Evolutionary conservation across 2,888 invertebrate species (phyloP), one percentile per base, ranked within the genome.

Genomic region (Hoplodrina blanda): DNA sequence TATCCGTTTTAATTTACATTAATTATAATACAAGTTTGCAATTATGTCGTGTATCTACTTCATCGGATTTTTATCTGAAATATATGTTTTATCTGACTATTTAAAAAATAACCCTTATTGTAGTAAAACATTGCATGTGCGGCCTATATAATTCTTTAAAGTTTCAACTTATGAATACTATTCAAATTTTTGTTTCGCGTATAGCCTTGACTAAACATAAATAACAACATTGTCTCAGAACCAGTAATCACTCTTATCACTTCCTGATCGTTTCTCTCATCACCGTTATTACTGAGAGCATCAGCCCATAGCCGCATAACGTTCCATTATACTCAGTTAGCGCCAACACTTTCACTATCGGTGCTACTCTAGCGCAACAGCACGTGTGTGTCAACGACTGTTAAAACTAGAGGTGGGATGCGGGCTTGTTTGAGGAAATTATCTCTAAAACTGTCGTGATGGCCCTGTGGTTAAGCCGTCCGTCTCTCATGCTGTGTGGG

Each of bases 321-420:
- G 78, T 65, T 71, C 68, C 69, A 81, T 83, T 83, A 74, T 69
- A 62, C 71, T 69, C 41, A 64, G 70, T 73, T 78, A 73, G 55
- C 78, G 44, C 59, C 54, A 61, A 63, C 82, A 88, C 92, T 92
- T 92, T 92, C 92, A 91, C 92, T 91, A 84, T 89, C 85, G 67
- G 55, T 41, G 69, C 84, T 88, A 90, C 89, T 91, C 88, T 86
- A 89, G 82, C 84, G 85, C 73, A 76, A 81, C 84, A 77, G 73
- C 80, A 84, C 85, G 81, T 75, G 76, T 74, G 75, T 69, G 65
- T 76, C 63, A 68, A 63, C 33, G 53, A 69, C 62, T 54, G 33
- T 3, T 17, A 13, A n/a, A n/a, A 19, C 6, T 62, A 73, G 50
- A 61, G 46, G 20, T 69, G 55, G 33, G 19, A 37, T 56, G 41